phyloP scores from a whole-genome alignment of 2,113 vertebrate species.

The Gymnarchus niloticus region DNA sequence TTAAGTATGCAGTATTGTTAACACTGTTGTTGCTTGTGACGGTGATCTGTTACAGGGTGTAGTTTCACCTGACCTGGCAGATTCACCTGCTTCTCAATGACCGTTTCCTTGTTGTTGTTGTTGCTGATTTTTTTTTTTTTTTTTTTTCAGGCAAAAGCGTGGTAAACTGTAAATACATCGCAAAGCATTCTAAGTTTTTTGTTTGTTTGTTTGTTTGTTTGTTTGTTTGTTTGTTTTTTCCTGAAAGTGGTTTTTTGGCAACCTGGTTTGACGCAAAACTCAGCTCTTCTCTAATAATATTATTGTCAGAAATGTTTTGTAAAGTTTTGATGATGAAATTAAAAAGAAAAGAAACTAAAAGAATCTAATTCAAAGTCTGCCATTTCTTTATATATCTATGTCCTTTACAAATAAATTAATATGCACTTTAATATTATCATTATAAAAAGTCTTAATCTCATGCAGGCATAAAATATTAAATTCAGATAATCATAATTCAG shows the following conservation, averaged over 20 bases:
- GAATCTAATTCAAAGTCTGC: conserved; percentile 44
- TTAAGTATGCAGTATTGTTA: conserved; percentile 11
- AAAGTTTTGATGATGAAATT: conserved; percentile 76
- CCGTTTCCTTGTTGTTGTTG: not conserved
- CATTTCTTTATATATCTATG: conserved; percentile 11
- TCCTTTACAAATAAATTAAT: not conserved
- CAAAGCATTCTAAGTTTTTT: not conserved
- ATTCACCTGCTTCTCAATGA: conserved; percentile 12
- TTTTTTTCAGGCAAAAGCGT: not conserved
- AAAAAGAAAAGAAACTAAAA: conserved; percentile 69
- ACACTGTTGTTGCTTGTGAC: conserved; percentile 14
- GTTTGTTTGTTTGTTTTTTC: conserved; percentile 46
- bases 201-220: conserved; percentile 28
- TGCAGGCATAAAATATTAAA: not conserved
- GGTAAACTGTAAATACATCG: conserved; percentile 17
- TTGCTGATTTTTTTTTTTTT: not conserved
- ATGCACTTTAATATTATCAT: not conserved
- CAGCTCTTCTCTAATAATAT: conserved; percentile 72
- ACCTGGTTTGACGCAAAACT: conserved; percentile 66
- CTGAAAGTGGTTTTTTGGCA: conserved; percentile 62
- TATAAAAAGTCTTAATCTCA: not conserved
- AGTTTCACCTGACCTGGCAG: not conserved
- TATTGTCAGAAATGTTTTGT: conserved; percentile 78
- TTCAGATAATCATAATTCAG: not conserved
- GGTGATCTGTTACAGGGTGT: not conserved